Percentiles rank a stretch among this genome's conserved stretches.
phyloP scores from a whole-genome alignment of 2,888 invertebrate species.

The Epiblema foenella region DNA sequence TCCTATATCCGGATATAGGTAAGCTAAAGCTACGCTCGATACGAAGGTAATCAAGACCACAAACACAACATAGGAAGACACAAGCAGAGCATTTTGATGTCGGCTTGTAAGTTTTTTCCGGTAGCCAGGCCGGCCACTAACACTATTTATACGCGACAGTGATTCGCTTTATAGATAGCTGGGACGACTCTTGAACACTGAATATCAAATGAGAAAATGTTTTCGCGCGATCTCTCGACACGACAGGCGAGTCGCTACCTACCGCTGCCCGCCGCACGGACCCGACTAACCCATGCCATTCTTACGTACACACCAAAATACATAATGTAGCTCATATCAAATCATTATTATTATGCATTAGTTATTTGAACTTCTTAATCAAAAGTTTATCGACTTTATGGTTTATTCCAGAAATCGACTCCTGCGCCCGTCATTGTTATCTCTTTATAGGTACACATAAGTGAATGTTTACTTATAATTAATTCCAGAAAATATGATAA shows the following conservation, averaged over 20 bases:
- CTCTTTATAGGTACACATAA: not conserved
- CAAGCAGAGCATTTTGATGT: constrained; percentile 41
- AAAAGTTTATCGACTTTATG: constrained; percentile 32
- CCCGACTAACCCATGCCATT: constrained; percentile 35
- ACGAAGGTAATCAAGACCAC: constrained; percentile 17
- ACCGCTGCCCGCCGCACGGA: constrained; percentile 32
- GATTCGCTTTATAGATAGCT: constrained; percentile 63
- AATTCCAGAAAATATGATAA: not conserved
- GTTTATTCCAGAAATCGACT: not conserved
- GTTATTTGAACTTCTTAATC: constrained; percentile 32
- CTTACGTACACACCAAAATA: constrained; percentile 25
- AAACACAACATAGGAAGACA: constrained; percentile 28
- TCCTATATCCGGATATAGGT: not conserved
- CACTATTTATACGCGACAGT: constrained; percentile 69
- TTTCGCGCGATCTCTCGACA: constrained; percentile 57
- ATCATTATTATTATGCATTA: constrained; percentile 27
- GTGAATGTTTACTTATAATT: not conserved
- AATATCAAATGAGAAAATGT: constrained; percentile 77
- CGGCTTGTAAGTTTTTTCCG: constrained; percentile 56
- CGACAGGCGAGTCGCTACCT: constrained; percentile 45
- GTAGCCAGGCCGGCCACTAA: constrained; percentile 58
- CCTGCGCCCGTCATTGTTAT: constrained; percentile 1
- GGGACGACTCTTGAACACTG: constrained; percentile 64
- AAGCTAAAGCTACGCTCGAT: constrained; percentile 27
- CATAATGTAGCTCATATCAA: constrained; percentile 25